These are phyloP conservation scores for Sylvia borin DNA, from an alignment of 2,797 vertebrate genomes.

Conservation along the genomic window DNA sequence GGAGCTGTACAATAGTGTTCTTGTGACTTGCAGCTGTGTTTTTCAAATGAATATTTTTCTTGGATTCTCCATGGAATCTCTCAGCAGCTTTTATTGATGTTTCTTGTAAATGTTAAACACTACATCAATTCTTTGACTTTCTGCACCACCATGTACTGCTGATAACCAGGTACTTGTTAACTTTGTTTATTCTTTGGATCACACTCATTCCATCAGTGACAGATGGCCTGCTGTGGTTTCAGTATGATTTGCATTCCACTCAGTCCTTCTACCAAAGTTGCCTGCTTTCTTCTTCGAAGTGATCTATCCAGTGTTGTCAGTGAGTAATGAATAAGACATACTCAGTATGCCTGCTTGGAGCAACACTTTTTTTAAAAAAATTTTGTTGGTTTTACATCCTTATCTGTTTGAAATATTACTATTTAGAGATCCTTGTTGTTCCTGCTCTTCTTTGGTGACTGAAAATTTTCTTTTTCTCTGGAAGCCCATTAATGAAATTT, in stretches of 20 bases:
- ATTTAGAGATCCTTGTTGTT: background rate
- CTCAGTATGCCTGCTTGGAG: background rate
- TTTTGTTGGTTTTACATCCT: background rate
- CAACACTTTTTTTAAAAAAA: background rate
- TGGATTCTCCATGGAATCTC: slow-evolving; percentile 48
- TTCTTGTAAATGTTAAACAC: slow-evolving; percentile 51
- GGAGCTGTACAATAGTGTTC: slow-evolving; percentile 34
- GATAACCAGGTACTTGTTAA: slow-evolving; percentile 42
- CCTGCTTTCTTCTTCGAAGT: slow-evolving; percentile 1
- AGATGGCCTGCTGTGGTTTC: slow-evolving; percentile 1
- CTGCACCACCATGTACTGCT: slow-evolving; percentile 21
- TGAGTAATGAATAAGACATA: background rate
- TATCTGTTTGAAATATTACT: background rate
- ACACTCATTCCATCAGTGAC: background rate
- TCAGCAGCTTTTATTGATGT: slow-evolving; percentile 57
- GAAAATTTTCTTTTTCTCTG: background rate
- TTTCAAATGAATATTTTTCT: slow-evolving; percentile 63
- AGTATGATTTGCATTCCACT: background rate
- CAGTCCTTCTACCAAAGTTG: background rate
- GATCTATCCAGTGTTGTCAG: background rate
- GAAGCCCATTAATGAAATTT: background rate
- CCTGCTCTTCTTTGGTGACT: background rate
- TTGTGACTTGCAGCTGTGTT: slow-evolving; percentile 66
- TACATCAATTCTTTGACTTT: slow-evolving; percentile 38
- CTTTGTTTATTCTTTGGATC: slow-evolving; percentile 36